Evolutionary conservation across 2,888 invertebrate species (phyloP).

Genomic region (Ceratothoa steindachneri): DNA sequence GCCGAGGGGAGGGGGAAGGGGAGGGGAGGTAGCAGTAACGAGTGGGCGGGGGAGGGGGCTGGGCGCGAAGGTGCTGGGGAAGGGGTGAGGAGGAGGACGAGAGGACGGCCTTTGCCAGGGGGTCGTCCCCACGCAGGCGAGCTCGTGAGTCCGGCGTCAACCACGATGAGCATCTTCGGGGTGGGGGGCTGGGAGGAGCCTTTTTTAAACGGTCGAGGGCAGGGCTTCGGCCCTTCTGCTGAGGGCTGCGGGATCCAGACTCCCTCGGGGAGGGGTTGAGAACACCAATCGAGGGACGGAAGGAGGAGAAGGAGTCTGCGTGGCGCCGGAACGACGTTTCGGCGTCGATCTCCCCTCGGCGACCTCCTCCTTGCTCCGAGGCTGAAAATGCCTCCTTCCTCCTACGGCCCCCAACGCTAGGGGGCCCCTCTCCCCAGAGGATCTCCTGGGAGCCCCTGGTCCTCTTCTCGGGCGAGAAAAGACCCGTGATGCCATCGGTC

Average conservation of each 20-base stretch:
- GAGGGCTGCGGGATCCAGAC: slow-evolving; percentile 31
- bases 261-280: not conserved
- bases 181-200: slow-evolving; percentile 44
- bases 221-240: not conserved
- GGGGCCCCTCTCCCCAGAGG: not conserved
- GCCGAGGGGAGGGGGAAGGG: not conserved
- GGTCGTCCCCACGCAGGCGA: not conserved
- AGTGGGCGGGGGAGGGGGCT: not conserved
- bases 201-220: slow-evolving; percentile 23
- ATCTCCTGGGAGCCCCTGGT: not conserved
- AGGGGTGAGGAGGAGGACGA: slow-evolving; percentile 5
- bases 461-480: slow-evolving; percentile 37
- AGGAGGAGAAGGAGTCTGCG: not conserved
- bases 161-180: slow-evolving; percentile 37
- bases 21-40: not conserved
- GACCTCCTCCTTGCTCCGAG: not conserved
- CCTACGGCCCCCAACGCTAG: not conserved
- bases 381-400: not conserved
- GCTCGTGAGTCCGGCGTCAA: slow-evolving; percentile 13
- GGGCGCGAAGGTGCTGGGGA: not conserved
- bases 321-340: not conserved
- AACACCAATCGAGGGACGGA: slow-evolving; percentile 1
- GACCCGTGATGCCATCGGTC: slow-evolving; percentile 37
- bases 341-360: not conserved
- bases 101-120: not conserved